Evolutionary conservation across 2,113 vertebrate species (phyloP).

Genomic region (Cyanocitta stelleri): DNA sequence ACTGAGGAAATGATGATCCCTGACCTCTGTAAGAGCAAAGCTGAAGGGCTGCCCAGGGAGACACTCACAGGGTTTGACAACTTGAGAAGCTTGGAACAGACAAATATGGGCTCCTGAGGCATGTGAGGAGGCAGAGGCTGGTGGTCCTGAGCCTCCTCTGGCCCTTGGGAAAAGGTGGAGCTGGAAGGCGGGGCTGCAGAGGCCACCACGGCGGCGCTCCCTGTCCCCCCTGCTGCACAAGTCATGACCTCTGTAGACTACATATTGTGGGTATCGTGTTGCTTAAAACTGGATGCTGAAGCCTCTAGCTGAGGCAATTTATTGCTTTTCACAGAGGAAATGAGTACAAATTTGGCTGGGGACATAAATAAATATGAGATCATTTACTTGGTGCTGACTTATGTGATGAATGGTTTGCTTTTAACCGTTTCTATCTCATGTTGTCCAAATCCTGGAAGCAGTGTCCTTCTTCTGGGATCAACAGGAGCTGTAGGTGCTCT

Average conservation of each 20-base stretch:
- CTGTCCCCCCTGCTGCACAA: not conserved
- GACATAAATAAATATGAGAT: conserved; percentile 38
- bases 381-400: not conserved
- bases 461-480: not conserved
- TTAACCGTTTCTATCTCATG: not conserved
- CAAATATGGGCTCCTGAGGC: not conserved
- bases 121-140: not conserved
- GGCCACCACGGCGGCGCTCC: fast-evolving
- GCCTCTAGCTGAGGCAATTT: not conserved
- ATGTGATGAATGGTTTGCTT: not conserved
- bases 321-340: conserved; percentile 26
- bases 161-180: not conserved
- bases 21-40: not conserved
- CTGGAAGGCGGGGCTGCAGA: not conserved
- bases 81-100: not conserved
- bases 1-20: not conserved
- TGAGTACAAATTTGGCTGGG: conserved; percentile 16
- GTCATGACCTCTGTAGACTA: not conserved
- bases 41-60: not conserved
- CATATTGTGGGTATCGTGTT: not conserved
- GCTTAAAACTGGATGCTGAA: not conserved
- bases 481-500: not conserved
- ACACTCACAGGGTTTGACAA: not conserved
- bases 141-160: not conserved
- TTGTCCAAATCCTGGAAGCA: not conserved